Percentiles rank a stretch among this genome's conserved stretches.
Evolutionary conservation across 2,797 vertebrate species (phyloP).

Genomic region (Gymnothorax javanicus): DNA sequence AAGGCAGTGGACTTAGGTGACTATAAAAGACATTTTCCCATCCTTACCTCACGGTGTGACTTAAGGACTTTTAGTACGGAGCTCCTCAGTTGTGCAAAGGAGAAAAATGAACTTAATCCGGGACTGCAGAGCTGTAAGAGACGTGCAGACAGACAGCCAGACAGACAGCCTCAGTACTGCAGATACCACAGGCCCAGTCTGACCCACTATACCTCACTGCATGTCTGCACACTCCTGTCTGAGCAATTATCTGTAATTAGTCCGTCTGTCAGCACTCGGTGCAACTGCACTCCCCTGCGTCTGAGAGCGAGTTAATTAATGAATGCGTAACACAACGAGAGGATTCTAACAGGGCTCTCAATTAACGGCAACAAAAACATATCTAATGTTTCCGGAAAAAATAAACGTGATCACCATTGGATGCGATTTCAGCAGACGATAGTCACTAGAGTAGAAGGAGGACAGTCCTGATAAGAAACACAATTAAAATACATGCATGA

Average conservation of each 20-base stretch:
- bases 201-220: not conserved
- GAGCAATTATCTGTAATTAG: not conserved
- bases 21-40: no score
- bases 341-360: constrained; percentile 8
- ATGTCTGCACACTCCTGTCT: not conserved
- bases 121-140: not conserved
- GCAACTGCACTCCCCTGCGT: not conserved
- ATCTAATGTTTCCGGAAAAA: constrained; percentile 1
- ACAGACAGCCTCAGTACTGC: constrained; percentile 13
- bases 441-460: constrained; percentile 2
- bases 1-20: no score
- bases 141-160: constrained; percentile 5
- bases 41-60: no score
- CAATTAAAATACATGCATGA: not conserved
- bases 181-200: constrained; percentile 2
- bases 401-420: not conserved
- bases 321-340: constrained; percentile 14
- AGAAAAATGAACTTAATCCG: not conserved
- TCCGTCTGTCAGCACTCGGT: not conserved
- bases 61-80: no score
- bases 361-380: constrained; percentile 13
- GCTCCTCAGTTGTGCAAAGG: no score
- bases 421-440: constrained; percentile 17
- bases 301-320: not conserved
- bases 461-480: not conserved